Base-by-base conservation (phyloP, 2,888 invertebrate genomes). In the Drosophila nigritarsus region DNA sequence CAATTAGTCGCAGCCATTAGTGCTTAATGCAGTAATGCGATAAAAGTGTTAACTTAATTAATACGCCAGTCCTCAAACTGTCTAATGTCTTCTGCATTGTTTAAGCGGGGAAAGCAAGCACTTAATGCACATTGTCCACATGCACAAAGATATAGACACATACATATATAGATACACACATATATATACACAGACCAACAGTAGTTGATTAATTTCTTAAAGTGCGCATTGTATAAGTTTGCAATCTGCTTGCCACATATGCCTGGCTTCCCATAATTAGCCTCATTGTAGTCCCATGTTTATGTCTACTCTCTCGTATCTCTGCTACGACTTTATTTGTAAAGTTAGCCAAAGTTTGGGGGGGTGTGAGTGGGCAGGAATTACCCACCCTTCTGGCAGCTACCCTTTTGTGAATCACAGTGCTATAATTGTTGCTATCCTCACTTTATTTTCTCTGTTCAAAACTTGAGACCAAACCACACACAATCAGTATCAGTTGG, bases 191-290 rank as follows among this genome's bases (percentile, higher is more conserved):
- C 24, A 13, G 20, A 45, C 4, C 4, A 13, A 11, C 15, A 30
- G 24, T 29, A 50, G 82, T 65, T 75, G 75, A 69, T 75, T 73
- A 65, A 66, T 68, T 70, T 66, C 49, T 60, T 62, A 74, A 56
- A 59, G 29, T 55, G 62, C 45, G 62, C 63, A 74, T 78, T 78
- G 85, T 61, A 65, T 73, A 77, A 75, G 49, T 78, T 78, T 76
- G 61, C 70, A 80, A 80, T 83, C 87, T 54, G 51, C 40, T 40
- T 56, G 61, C 58, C 38, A 64, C 85, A 85, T 70, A 60, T 77
- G 78, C 61, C 67, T 67, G 72, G 69, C 45, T 87, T 87, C 87
- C 78, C 87, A 87, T 85, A 81, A 89, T 87, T 89, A 87, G 71
- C 72, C 53, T 64, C 71, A 89, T 85, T 87, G 76, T 85, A 68